phyloP scores from a whole-genome alignment of 2,888 invertebrate genomes.

The Elaeidobius kamerunicus region DNA sequence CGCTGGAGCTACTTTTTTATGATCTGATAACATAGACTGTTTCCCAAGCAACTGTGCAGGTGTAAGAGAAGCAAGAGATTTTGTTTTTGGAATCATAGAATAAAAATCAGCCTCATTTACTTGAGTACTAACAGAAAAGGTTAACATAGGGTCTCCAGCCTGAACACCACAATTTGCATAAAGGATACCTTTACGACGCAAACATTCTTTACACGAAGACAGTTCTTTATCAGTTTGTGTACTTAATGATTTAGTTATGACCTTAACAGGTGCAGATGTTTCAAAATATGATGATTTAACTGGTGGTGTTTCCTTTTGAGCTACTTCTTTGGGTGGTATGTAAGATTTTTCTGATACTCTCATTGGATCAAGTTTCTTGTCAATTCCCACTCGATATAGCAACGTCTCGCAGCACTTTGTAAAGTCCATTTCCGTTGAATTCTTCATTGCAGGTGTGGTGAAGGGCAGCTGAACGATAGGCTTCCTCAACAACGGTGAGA shows the following conservation, averaged over 20 bases:
- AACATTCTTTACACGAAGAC: constrained; percentile 41
- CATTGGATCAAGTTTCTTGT: not conserved
- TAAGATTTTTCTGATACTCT: constrained; percentile 1
- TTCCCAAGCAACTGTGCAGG: constrained; percentile 47
- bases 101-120: constrained; percentile 44
- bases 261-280: not conserved
- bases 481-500: constrained; percentile 34
- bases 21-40: constrained; percentile 15
- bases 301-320: constrained; percentile 16
- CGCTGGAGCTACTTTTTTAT: not conserved
- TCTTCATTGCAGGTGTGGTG: constrained; percentile 32
- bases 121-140: constrained; percentile 44
- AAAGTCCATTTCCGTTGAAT: constrained; percentile 14
- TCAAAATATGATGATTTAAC: constrained; percentile 6
- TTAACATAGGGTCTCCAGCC: constrained; percentile 32
- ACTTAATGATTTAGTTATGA: constrained; percentile 5
- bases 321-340: constrained; percentile 11
- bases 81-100: constrained; percentile 39
- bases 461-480: constrained; percentile 35
- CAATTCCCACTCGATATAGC: constrained; percentile 20
- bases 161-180: constrained; percentile 38
- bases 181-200: constrained; percentile 38
- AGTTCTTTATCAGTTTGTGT: constrained; percentile 39
- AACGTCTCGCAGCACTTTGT: constrained; percentile 25
- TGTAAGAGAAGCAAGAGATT: constrained; percentile 47